Percentiles rank a stretch among this genome's conserved stretches.
These are phyloP conservation scores for Chelonus insularis DNA, from an alignment of 1,140 invertebrate genomes.

Conservation along the genomic window DNA sequence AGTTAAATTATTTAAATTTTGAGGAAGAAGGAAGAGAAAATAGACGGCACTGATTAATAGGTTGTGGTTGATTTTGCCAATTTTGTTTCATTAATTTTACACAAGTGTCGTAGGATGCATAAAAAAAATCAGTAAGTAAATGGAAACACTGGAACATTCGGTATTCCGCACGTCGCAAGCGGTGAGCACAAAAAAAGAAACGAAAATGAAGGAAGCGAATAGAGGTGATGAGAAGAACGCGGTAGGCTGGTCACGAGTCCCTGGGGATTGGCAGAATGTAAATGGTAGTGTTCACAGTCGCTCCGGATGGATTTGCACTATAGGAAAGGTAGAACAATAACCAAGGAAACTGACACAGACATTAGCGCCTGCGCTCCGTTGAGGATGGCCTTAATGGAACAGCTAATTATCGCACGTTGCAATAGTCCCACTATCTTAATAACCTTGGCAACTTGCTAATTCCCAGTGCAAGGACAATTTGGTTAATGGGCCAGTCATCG, in stretches of 20 bases:
- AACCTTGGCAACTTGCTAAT: slow-evolving; percentile 31
- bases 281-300: slow-evolving; percentile 19
- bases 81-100: too few relatives aligned
- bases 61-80: too few relatives aligned
- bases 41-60: too few relatives aligned
- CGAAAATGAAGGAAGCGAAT: slow-evolving; percentile 3
- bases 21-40: too few relatives aligned
- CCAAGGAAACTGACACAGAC: neutral
- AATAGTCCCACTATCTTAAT: slow-evolving; percentile 23
- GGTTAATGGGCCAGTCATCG: slow-evolving; percentile 13
- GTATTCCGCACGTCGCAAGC: slow-evolving; percentile 4
- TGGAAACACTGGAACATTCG: neutral
- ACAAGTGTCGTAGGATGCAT: too few relatives aligned
- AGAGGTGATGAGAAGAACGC: neutral
- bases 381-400: slow-evolving; percentile 17
- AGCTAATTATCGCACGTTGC: slow-evolving; percentile 22
- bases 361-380: neutral
- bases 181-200: neutral
- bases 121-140: neutral
- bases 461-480: slow-evolving; percentile 21
- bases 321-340: slow-evolving; percentile 18
- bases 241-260: slow-evolving; percentile 30
- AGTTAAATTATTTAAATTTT: too few relatives aligned
- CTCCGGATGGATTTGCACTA: slow-evolving; percentile 4
- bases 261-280: slow-evolving; percentile 31